Percentiles rank a stretch among this genome's conserved stretches.
Conservation (phyloP, 2,113 vertebrate genomes). For the Eurypyga helias region DNA sequence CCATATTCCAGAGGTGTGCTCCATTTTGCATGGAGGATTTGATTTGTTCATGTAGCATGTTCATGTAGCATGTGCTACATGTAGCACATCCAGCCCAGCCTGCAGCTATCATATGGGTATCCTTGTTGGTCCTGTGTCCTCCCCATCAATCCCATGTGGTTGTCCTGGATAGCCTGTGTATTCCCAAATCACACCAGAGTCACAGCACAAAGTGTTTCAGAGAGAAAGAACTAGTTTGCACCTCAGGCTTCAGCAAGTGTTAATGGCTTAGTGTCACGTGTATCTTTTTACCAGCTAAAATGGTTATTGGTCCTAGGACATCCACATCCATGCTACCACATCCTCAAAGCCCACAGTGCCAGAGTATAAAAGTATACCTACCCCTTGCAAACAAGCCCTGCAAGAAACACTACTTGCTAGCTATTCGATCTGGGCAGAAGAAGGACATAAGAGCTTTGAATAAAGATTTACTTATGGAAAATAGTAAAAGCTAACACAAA, state of each 20-base stretch:
- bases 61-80: no score
- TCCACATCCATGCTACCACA: neutral
- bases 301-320: neutral
- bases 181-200: neutral
- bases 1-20: neutral
- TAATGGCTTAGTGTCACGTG: neutral
- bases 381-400: neutral
- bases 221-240: neutral
- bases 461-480: constrained; percentile 57
- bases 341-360: neutral
- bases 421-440: neutral
- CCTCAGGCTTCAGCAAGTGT: neutral
- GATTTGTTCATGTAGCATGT: neutral
- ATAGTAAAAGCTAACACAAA: constrained; percentile 49
- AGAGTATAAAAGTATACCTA: neutral
- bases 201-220: neutral
- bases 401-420: neutral
- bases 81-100: neutral
- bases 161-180: neutral
- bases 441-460: neutral
- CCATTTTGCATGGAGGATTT: neutral
- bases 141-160: fast-evolving
- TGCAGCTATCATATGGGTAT: fast-evolving
- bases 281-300: neutral
- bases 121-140: neutral